Percentiles rank a stretch among this genome's conserved stretches.
phyloP scores from a whole-genome alignment of 1,140 invertebrate genomes.

The Drosophila subobscura region DNA sequence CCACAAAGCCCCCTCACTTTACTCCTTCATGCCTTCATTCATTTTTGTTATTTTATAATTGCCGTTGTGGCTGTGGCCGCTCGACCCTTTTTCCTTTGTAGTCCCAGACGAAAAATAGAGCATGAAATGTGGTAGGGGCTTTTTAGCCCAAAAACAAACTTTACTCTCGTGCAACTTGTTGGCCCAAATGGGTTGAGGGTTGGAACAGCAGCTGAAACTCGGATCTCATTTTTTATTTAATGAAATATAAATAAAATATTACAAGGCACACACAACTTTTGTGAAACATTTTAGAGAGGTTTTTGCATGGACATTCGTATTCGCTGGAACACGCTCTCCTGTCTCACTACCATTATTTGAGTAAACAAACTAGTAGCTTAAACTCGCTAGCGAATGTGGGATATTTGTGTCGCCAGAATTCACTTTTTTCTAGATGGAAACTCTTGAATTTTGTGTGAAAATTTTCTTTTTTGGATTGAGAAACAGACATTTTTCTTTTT shows the following conservation, averaged over 20 bases:
- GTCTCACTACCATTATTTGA: too few relatives aligned
- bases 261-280: slow-evolving; percentile 32
- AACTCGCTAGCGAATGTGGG: too few relatives aligned
- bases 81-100: slow-evolving; percentile 36
- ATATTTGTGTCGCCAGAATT: too few relatives aligned
- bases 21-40: too few relatives aligned
- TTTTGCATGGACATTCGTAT: background rate
- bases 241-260: slow-evolving; percentile 73
- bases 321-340: too few relatives aligned
- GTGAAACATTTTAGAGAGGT: slow-evolving; percentile 18
- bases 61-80: slow-evolving; percentile 35
- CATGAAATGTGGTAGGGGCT: too few relatives aligned
- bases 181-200: slow-evolving; percentile 12
- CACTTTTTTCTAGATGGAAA: too few relatives aligned
- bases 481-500: too few relatives aligned
- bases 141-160: slow-evolving; percentile 13
- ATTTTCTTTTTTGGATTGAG: too few relatives aligned
- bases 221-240: slow-evolving; percentile 73
- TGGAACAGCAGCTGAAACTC: slow-evolving; percentile 20
- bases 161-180: slow-evolving; percentile 37
- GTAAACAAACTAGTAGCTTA: too few relatives aligned
- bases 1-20: background rate
- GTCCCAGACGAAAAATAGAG: background rate
- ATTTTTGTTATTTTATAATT: slow-evolving; percentile 58
- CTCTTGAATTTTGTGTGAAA: too few relatives aligned